Conservation (phyloP, 2,797 vertebrate species). For the Poecilia gillii region DNA sequence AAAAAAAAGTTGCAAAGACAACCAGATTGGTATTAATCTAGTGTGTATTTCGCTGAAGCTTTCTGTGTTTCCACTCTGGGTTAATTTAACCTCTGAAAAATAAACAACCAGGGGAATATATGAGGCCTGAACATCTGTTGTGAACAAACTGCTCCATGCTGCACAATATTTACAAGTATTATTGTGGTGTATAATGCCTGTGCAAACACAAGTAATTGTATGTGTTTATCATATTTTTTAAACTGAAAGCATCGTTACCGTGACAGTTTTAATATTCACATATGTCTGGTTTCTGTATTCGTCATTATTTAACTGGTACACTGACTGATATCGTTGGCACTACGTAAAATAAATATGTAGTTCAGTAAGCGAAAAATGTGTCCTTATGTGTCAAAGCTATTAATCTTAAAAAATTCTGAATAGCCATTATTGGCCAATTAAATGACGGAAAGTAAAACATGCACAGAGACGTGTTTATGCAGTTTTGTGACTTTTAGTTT, state of each 20-base stretch:
- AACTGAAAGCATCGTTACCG: neutral
- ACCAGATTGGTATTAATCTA: slow-evolving; percentile 68
- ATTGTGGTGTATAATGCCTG: neutral
- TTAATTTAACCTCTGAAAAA: slow-evolving; percentile 41
- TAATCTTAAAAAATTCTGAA: slow-evolving; percentile 15
- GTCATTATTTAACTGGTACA: neutral
- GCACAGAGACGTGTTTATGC: slow-evolving; percentile 17
- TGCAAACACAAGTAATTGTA: slow-evolving; percentile 7
- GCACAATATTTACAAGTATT: slow-evolving; percentile 33
- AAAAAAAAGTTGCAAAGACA: slow-evolving; percentile 51
- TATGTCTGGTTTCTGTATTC: neutral
- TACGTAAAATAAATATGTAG: neutral
- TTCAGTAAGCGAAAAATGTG: neutral
- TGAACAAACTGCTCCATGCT: slow-evolving; percentile 64
- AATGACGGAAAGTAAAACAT: slow-evolving; percentile 6
- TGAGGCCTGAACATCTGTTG: slow-evolving; percentile 69
- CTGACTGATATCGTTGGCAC: neutral
- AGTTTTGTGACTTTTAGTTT: slow-evolving; percentile 15
- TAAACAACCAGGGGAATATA: slow-evolving; percentile 59
- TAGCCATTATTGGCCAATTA: slow-evolving; percentile 28
- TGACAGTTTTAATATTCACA: neutral
- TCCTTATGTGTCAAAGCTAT: slow-evolving; percentile 12
- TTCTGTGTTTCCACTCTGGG: slow-evolving; percentile 56
- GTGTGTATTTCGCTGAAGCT: slow-evolving; percentile 68
- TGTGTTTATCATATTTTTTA: neutral